Evolutionary conservation across 2,888 invertebrate species (phyloP), one percentile per base, ranked within the genome.

Genomic region (Syrphus vitripennis): DNA sequence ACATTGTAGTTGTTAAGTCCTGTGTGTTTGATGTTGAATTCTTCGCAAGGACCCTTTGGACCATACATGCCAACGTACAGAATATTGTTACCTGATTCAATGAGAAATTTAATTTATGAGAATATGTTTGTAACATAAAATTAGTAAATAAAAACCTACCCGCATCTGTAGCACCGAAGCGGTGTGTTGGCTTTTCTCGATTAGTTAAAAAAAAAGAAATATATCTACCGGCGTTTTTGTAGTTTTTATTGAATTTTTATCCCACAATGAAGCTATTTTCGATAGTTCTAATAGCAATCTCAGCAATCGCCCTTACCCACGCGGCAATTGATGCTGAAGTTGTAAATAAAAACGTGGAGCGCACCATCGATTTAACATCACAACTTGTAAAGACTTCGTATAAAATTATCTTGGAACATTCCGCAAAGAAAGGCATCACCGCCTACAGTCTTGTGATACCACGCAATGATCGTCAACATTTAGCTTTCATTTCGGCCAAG

Each of bases 1-100:
- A 98, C 97, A 90, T 97, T 96, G 93, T 98, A 99, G 93, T 97
- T 96, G 93, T 97, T 97, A 91, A 96, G 96, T 61, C 98, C 98
- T 90, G 97, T 95, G 93, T 98, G 98, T 92, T 98, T 98, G 87
- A 99, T 96, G 90, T 95, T 96, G 81, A 99, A 97, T 93, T 99
- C 99, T 88, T 99, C 99, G 91, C 98, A 98, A 0, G 99, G 98
- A 87, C 98, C 98, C 92, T 97, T 98, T 4, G 99, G 98, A 59
- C 99, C 99, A 91, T 98, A 96, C 90, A 99, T 96, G 78, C 98
- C 99, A 53, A 99, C 98, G 93, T 97, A 98, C 69, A 99, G 94
- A 90, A 99, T 97, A 92, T 99, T 99, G 90, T 96, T 97, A 84
- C 98, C 99, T 99, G 92, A 14, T 92, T 92, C 37, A 0, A 7